phyloP scores from a whole-genome alignment of 2,113 vertebrate genomes.

The Barnardius zonarius region DNA sequence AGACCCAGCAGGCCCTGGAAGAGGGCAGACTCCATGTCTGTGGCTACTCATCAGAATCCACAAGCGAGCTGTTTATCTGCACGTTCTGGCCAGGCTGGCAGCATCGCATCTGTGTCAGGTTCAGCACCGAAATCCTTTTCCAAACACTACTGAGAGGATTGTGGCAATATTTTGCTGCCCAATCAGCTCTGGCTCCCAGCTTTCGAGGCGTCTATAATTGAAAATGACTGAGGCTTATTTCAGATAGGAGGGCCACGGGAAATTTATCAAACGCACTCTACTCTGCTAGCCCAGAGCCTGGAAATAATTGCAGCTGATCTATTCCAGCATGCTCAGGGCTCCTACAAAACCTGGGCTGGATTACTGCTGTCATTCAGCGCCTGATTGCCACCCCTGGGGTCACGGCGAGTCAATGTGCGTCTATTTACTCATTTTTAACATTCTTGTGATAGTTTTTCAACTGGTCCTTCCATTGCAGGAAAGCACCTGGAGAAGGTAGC shows the following conservation, averaged over 20 bases:
- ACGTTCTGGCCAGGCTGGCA: slow-evolving; percentile 4
- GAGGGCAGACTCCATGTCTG: neutral
- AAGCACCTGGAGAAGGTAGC: neutral
- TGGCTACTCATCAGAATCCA: neutral
- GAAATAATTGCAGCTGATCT: slow-evolving; percentile 45
- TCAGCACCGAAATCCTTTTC: neutral
- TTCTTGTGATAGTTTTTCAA: neutral
- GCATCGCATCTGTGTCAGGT: neutral
- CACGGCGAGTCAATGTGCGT: neutral
- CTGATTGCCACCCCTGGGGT: neutral
- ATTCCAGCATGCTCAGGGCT: neutral
- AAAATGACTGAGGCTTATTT: slow-evolving; percentile 40
- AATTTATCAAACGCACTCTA: slow-evolving; percentile 50
- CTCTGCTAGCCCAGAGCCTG: slow-evolving; percentile 11
- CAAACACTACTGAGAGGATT: neutral
- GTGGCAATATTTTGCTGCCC: slow-evolving; percentile 28
- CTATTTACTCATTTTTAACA: neutral
- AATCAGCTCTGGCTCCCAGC: neutral
- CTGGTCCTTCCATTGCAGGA: neutral
- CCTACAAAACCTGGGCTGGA: slow-evolving; percentile 34
- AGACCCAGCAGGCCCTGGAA: neutral
- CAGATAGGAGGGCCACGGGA: neutral
- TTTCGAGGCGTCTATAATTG: neutral
- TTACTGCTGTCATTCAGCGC: neutral
- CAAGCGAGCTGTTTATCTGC: neutral